Conservation (phyloP, 2,797 vertebrate genomes). For the Epinephelus malabaricus region DNA sequence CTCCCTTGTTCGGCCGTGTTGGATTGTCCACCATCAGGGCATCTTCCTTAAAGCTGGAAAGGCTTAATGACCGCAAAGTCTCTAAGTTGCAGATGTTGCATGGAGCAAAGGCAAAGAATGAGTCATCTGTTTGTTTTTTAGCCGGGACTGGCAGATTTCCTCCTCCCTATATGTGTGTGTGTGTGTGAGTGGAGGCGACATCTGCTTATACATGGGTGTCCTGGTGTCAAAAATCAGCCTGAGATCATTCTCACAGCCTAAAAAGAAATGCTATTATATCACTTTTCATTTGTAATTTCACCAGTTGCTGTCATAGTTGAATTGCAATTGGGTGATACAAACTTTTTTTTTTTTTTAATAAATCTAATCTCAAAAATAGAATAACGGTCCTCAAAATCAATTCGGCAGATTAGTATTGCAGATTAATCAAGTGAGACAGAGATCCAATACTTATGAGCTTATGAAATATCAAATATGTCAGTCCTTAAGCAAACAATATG, state of each 20-base stretch:
- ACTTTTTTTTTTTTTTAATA: slow-evolving; percentile 19
- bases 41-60: slow-evolving; percentile 68
- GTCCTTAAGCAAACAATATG: slow-evolving; percentile 75
- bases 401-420: slow-evolving; percentile 72
- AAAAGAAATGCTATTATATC: slow-evolving; percentile 24
- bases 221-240: slow-evolving; percentile 31
- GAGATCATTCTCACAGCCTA: neutral
- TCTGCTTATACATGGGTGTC: slow-evolving; percentile 24
- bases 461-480: slow-evolving; percentile 84
- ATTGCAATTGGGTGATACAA: slow-evolving; percentile 18
- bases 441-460: slow-evolving; percentile 76
- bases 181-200: neutral
- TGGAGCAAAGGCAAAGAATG: slow-evolving; percentile 61
- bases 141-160: slow-evolving; percentile 66
- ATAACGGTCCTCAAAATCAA: slow-evolving; percentile 50
- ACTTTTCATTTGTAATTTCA: slow-evolving; percentile 37
- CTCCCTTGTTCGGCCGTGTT: slow-evolving; percentile 34
- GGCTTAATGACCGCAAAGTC: slow-evolving; percentile 71
- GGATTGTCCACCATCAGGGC: slow-evolving; percentile 36
- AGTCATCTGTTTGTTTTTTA: slow-evolving; percentile 72
- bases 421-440: slow-evolving; percentile 79
- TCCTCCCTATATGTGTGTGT: slow-evolving; percentile 23
- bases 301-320: slow-evolving; percentile 1
- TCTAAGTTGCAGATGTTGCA: slow-evolving; percentile 78
- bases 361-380: slow-evolving; percentile 64